Base-by-base conservation (phyloP, 2,888 invertebrate species). In the Neoaliturus tenellus region DNA sequence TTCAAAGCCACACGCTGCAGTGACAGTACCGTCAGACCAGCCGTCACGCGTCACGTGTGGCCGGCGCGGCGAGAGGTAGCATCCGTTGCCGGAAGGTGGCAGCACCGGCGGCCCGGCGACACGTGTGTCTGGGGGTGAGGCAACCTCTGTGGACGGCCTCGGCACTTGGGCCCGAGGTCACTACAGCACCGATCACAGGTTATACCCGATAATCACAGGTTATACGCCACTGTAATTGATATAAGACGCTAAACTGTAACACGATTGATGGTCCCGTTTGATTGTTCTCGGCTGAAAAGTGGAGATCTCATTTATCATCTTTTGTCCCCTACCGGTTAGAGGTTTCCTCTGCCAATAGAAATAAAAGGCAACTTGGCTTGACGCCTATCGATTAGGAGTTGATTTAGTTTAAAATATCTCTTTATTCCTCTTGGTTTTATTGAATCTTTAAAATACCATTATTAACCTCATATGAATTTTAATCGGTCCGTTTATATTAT, bases 271-370 rank as follows among this genome's bases (percentile, higher is more conserved):
- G 55, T 23, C 25, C 23, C 55, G 62, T 31, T 1, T 31, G 25
- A 62, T 62, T 62, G 62, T 62, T 62, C 28, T 62, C 12, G 55
- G 28, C 4, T 12, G 17, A 62, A 62, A 14, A 62, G 51, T 51
- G 51, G 23, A 51, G 62, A 62, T 28, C 62, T 62, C 62, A 62
- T 62, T 31, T 28, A 62, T 62, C 62, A 62, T 62, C 62, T 28
- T 62, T 62, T 62, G 62, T 62, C 62, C 62, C 25, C 10, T 28
- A n/a, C 62, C 14, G 62, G 31, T 62, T 62, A 31, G 62, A 62
- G 62, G 62, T 28, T 62, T 25, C 62, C 62, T 62, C 31, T 28
- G 62, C 62, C 62, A 62, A 62, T 62, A 28, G 8, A 14, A 55
- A 62, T 62, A 31, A 62, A 62, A 28, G 62, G 28, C 3, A 31